These are phyloP conservation scores for Atherinosoma microstoma DNA, from an alignment of 2,797 vertebrate species.

Conservation along the genomic window DNA sequence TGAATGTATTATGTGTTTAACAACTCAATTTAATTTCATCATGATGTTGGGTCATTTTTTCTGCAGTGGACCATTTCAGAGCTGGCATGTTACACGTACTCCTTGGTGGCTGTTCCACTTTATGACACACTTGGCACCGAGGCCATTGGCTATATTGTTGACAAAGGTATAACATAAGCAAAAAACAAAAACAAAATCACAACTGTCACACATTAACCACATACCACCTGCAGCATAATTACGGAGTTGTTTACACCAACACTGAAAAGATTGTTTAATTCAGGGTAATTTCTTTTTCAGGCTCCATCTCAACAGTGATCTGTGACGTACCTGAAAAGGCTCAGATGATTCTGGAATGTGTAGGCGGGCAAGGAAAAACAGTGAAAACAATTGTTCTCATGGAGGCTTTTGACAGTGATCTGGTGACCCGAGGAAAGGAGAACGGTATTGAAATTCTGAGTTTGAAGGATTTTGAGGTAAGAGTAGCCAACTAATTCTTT, in stretches of 20 bases:
- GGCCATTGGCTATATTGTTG: slow-evolving; percentile 90
- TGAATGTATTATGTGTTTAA: neutral
- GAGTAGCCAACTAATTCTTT: slow-evolving; percentile 1
- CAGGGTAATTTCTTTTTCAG: slow-evolving; percentile 71
- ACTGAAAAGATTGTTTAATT: neutral
- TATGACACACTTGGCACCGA: slow-evolving; percentile 95
- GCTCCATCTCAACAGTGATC: slow-evolving; percentile 89
- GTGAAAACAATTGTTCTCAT: slow-evolving; percentile 91
- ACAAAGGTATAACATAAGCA: slow-evolving; percentile 85
- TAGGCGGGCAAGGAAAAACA: slow-evolving; percentile 78
- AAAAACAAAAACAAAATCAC: neutral
- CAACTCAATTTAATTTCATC: neutral
- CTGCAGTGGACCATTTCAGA: slow-evolving; percentile 94
- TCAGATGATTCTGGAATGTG: slow-evolving; percentile 83
- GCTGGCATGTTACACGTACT: slow-evolving; percentile 94
- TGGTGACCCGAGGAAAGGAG: slow-evolving; percentile 85
- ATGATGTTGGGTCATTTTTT: neutral
- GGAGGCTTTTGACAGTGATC: slow-evolving; percentile 86
- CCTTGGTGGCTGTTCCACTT: slow-evolving; percentile 91
- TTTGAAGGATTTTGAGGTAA: slow-evolving; percentile 90
- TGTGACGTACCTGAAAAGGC: slow-evolving; percentile 92
- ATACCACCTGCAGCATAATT: neutral
- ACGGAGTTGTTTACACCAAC: neutral
- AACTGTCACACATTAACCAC: neutral
- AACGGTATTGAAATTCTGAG: slow-evolving; percentile 88